phyloP scores from a whole-genome alignment of 2,113 vertebrate species.

The Corydoras maculifer region DNA sequence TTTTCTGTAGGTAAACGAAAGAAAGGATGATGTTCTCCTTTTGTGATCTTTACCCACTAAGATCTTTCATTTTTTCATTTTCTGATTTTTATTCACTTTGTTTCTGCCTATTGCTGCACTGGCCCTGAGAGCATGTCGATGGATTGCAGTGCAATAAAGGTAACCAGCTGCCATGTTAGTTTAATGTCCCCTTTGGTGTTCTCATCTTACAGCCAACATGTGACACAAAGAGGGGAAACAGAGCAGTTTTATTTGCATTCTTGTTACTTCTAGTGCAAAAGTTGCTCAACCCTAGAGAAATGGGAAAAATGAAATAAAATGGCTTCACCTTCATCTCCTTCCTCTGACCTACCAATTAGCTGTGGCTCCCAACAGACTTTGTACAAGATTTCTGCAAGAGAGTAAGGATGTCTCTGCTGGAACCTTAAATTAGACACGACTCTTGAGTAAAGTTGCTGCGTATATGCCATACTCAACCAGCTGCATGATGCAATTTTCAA shows the following conservation, averaged over 20 bases:
- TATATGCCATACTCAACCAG: constrained; percentile 1
- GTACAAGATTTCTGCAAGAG: too few species aligned
- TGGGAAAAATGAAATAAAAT: neutral
- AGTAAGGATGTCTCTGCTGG: constrained; percentile 22
- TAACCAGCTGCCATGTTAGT: constrained; percentile 6
- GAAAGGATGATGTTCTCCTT: neutral
- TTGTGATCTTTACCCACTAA: neutral
- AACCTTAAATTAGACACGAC: constrained; percentile 18
- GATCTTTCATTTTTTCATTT: neutral
- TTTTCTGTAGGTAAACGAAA: neutral
- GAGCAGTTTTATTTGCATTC: constrained; percentile 22
- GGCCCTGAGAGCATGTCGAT: constrained; percentile 21
- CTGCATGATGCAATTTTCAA: constrained; percentile 9
- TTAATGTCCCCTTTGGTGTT: constrained; percentile 17
- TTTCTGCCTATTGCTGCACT: constrained; percentile 24
- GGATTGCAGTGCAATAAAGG: constrained; percentile 17
- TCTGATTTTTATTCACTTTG: neutral
- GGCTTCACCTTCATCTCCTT: constrained; percentile 24
- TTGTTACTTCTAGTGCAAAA: constrained; percentile 5
- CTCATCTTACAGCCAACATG: constrained; percentile 15
- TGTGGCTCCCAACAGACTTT: constrained; percentile 14
- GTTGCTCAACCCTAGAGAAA: constrained; percentile 2
- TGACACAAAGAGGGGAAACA: constrained; percentile 12
- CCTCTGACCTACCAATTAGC: constrained; percentile 33
- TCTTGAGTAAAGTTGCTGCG: constrained; percentile 25